Base-by-base conservation (phyloP, 37 sponge, comb jelly and placozoan species). In the Theonella swinhoei region DNA sequence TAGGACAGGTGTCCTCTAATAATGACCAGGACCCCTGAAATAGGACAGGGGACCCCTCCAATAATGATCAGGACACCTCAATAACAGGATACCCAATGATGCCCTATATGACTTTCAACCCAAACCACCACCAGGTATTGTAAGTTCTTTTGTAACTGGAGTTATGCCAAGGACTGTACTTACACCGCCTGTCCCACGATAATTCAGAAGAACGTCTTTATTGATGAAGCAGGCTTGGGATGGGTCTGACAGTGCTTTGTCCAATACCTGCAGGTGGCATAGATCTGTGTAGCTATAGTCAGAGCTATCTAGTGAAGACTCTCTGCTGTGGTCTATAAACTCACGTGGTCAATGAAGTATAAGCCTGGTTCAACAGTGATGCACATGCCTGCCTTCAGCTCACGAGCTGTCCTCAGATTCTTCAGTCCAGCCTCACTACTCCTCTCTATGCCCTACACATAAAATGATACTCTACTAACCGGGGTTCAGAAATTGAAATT, bases 281-380 rank as follows among this genome's bases (percentile, higher is more conserved):
- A 75, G 31, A 36, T n/a, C 4, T 72, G 68, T 54, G 32, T 4
- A 54, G 23, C 36, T n/a, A n/a, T n/a, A n/a, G n/a, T 19, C 19
- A 11, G 60, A 58, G 11, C 11, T 58, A 19, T 19, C 11, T 65
- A 65, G 24, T 20, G n/a, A 5, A 28, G 5, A 24, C 67, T 20
- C 25, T 29, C 30, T 28, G 30, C 5, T 65, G 23, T 34, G 24
- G 22, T 1, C 20, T 1, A 11, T 2, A 5, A 62, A 85, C 94
- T 83, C 66, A 97, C 94, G 66, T 84, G 83, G 5, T 97, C 81
- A 31, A 93, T 93, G 78, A 99, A 95, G 89, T 99, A 99, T 65
- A 89, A 73, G 1, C 99, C 99, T 19, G 99, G 99, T 74, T 99
- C 99, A 65, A 99, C 78, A 29, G 99, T 99, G 41, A 99, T 64